phyloP scores from a whole-genome alignment of 2,888 invertebrate genomes.

The Pheosia tremula region DNA sequence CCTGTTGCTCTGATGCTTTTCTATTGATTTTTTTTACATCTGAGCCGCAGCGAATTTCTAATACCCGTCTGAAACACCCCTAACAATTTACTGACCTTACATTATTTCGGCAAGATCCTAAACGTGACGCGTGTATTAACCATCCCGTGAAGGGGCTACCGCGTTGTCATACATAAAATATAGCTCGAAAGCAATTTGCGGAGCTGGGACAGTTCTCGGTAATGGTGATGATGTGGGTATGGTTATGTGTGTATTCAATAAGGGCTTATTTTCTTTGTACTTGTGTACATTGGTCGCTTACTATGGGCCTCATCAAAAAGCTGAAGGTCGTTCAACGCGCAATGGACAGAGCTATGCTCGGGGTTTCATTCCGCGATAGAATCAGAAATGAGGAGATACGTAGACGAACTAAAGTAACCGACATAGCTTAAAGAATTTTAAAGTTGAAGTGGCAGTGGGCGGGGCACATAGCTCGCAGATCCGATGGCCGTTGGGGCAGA shows the following conservation, averaged over 20 bases:
- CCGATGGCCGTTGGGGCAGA: too few relatives aligned
- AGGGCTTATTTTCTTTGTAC: conserved; percentile 6
- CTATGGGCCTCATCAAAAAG: too few relatives aligned
- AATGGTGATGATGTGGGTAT: conserved; percentile 30
- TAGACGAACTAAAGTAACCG: too few relatives aligned
- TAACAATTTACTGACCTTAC: conserved; percentile 52
- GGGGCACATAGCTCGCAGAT: too few relatives aligned
- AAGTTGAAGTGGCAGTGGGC: too few relatives aligned
- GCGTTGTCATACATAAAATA: conserved; percentile 54
- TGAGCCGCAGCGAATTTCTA: conserved; percentile 8
- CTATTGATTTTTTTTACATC: conserved; percentile 8
- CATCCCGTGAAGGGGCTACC: conserved; percentile 29
- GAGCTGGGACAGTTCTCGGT: conserved; percentile 28
- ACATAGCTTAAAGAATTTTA: too few relatives aligned
- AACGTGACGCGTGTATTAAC: conserved; percentile 52
- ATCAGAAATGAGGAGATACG: too few relatives aligned
- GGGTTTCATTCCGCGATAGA: too few relatives aligned
- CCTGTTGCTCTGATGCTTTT: too few relatives aligned
- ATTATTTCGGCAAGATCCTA: conserved; percentile 50
- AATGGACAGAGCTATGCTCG: too few relatives aligned
- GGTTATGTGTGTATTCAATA: not conserved
- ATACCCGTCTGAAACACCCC: conserved; percentile 23
- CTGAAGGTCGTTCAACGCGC: too few relatives aligned
- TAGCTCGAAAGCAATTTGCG: conserved; percentile 35
- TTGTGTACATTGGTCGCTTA: not conserved